These are phyloP conservation scores for Syrrhaptes paradoxus DNA, from an alignment of 2,113 vertebrate species.

Conservation along the genomic window DNA sequence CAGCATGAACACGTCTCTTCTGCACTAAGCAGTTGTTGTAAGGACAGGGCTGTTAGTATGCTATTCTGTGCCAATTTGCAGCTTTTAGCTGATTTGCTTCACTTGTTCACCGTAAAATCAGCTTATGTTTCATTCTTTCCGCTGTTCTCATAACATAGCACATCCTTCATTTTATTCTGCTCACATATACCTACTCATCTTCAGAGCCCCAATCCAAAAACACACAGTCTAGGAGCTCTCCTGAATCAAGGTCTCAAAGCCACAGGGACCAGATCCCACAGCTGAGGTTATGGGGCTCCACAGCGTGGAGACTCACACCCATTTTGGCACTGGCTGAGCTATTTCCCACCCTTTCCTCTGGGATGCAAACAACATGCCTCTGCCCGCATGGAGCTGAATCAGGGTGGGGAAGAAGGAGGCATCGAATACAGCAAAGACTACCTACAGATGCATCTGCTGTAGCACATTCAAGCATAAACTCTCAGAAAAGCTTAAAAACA, in stretches of 20 bases:
- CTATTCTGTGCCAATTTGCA: not conserved
- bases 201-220: not conserved
- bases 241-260: accelerated
- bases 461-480: not conserved
- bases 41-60: not conserved
- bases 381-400: accelerated
- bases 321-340: not conserved
- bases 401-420: not conserved
- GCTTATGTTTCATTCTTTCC: constrained; percentile 19
- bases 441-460: not conserved
- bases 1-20: not conserved
- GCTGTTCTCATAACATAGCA: not conserved
- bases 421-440: not conserved
- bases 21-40: not conserved
- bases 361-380: not conserved
- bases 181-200: not conserved
- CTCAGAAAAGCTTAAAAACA: not conserved
- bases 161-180: not conserved
- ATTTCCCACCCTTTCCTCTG: not conserved
- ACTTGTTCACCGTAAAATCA: not conserved
- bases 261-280: not conserved
- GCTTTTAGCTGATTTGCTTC: constrained; percentile 21
- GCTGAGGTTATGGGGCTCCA: not conserved
- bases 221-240: accelerated
- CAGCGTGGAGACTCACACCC: not conserved